These are phyloP conservation scores for Notarius quadriscutis DNA, from an alignment of 2,113 vertebrate genomes.

Conservation along the genomic window DNA sequence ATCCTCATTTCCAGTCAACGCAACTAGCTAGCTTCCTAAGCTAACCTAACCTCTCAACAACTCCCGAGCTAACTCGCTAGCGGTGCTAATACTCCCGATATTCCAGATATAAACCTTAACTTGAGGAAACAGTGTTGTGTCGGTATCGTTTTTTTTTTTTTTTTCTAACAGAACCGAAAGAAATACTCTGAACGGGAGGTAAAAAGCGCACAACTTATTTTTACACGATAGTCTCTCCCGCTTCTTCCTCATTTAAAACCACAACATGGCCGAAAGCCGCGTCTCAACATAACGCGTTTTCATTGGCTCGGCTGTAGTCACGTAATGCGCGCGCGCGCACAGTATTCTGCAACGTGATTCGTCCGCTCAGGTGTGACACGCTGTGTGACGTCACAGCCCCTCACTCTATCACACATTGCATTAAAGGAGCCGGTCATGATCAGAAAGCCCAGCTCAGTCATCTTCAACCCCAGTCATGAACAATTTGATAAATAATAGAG, in stretches of 20 bases:
- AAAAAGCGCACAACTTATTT: slow-evolving; percentile 63
- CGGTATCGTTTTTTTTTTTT: not conserved
- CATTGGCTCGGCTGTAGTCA: slow-evolving; percentile 63
- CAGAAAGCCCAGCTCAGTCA: not conserved
- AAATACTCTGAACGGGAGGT: slow-evolving; percentile 50
- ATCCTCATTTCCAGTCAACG: slow-evolving; percentile 13
- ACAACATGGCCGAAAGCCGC: slow-evolving; percentile 77
- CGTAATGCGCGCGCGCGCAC: not conserved
- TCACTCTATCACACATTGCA: not conserved
- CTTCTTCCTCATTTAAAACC: slow-evolving; percentile 85
- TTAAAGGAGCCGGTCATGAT: not conserved
- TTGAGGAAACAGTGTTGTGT: not conserved
- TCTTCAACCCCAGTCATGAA: too few species aligned
- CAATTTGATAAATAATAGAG: not conserved
- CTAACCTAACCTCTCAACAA: slow-evolving; percentile 13
- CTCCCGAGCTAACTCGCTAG: slow-evolving; percentile 38
- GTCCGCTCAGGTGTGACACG: not conserved
- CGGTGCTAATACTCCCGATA: slow-evolving; percentile 42
- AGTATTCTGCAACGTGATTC: slow-evolving; percentile 57
- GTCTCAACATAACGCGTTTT: slow-evolving; percentile 41
- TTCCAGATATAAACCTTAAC: not conserved
- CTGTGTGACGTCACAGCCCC: slow-evolving; percentile 44
- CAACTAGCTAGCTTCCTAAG: slow-evolving; percentile 16
- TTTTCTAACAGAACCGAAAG: not conserved
- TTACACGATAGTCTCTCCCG: slow-evolving; percentile 75